Conservation (phyloP, 2,113 vertebrate genomes). For the Chionis minor region DNA sequence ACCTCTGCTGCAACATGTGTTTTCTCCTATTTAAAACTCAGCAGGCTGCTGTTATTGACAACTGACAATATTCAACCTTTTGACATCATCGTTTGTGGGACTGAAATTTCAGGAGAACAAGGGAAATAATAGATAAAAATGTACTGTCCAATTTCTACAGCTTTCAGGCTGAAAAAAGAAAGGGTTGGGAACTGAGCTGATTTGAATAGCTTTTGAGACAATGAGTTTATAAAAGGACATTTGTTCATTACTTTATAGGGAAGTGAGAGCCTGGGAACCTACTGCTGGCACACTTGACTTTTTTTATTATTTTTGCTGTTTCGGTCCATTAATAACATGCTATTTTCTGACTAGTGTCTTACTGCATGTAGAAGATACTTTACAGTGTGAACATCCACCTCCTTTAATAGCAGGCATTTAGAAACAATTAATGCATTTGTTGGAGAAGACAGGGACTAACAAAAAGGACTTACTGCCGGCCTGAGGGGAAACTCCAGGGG, state of each 20-base stretch:
- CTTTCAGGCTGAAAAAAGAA: neutral
- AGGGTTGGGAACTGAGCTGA: neutral
- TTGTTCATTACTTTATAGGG: constrained; percentile 32
- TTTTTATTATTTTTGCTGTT: constrained; percentile 10
- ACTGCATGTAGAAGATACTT: neutral
- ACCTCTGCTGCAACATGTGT: neutral
- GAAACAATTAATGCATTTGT: neutral
- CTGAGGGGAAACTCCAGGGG: neutral
- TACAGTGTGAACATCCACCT: neutral
- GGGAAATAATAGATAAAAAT: neutral
- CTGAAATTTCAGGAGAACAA: neutral
- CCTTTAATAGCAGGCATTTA: neutral
- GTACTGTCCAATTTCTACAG: neutral
- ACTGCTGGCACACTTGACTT: neutral
- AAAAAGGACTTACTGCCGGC: neutral
- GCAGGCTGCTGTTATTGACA: neutral
- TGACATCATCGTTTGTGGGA: neutral
- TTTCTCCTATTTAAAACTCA: neutral
- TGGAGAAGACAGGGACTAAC: neutral
- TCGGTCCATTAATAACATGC: neutral
- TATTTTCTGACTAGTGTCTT: neutral
- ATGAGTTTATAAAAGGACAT: constrained; percentile 26
- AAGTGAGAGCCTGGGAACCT: constrained; percentile 24
- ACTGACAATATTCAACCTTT: neutral
- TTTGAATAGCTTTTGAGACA: constrained; percentile 39